phyloP scores from a whole-genome alignment of 2,113 vertebrate genomes.

The Bos indicus region DNA sequence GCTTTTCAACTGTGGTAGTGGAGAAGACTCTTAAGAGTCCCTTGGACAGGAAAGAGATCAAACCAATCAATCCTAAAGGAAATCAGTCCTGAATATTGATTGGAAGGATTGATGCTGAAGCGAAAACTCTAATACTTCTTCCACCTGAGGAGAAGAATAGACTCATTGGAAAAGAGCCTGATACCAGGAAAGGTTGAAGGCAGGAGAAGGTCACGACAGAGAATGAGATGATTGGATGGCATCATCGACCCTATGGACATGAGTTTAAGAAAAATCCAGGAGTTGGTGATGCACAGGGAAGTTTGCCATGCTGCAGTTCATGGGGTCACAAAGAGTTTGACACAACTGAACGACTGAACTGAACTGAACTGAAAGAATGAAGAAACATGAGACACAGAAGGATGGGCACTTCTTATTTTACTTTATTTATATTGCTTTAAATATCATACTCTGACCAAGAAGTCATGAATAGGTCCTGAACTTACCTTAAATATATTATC shows the following conservation, averaged over 20 bases:
- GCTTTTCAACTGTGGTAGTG: background rate
- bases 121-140: background rate
- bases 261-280: background rate
- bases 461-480: background rate
- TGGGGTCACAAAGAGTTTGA: background rate
- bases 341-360: background rate
- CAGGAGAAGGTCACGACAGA: background rate
- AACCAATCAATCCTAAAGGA: background rate
- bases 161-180: background rate
- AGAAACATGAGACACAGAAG: background rate
- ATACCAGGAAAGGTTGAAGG: background rate
- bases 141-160: background rate
- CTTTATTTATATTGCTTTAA: conserved; percentile 4
- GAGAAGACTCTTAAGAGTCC: background rate
- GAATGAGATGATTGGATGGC: background rate
- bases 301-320: background rate
- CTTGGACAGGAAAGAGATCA: background rate
- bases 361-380: background rate
- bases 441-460: background rate
- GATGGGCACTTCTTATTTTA: background rate
- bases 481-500: background rate
- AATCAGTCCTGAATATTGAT: background rate
- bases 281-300: background rate
- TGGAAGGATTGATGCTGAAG: background rate
- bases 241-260: background rate